Evolutionary conservation across 2,797 vertebrate genomes (phyloP).

Genomic region (Erethizon dorsatum): DNA sequence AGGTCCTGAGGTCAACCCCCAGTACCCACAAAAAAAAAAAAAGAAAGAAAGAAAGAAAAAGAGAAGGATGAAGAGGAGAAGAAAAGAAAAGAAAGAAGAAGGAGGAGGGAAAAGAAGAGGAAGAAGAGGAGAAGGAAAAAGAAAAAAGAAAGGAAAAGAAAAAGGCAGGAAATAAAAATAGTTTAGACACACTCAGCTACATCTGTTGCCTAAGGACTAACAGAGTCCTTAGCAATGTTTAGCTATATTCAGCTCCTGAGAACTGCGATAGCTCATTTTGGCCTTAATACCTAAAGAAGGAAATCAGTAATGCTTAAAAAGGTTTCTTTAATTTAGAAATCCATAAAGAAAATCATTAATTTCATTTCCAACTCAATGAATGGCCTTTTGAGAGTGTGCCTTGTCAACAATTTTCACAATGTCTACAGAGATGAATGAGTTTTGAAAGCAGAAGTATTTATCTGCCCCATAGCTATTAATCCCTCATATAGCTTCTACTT

Average conservation of each 20-base stretch:
- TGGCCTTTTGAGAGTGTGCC: background rate
- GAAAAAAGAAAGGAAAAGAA: background rate
- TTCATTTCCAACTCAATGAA: constrained; percentile 46
- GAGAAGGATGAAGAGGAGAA: background rate
- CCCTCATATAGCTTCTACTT: background rate
- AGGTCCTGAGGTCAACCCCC: background rate
- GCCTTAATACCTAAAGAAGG: background rate
- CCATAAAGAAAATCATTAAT: constrained; percentile 26
- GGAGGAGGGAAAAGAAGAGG: background rate
- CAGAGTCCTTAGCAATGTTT: background rate
- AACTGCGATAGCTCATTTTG: background rate
- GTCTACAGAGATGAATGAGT: background rate
- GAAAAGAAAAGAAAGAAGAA: background rate
- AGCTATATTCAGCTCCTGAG: background rate
- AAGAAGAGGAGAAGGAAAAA: background rate
- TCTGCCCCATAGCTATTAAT: background rate
- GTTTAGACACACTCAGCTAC: background rate
- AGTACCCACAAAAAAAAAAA: no score
- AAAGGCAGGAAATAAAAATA: background rate
- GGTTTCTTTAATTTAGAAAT: constrained; percentile 40
- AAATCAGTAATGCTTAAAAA: background rate
- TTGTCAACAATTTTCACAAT: background rate
- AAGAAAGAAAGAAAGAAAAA: background rate
- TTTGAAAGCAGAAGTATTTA: constrained; percentile 6
- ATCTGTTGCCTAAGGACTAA: background rate